Percentiles rank a stretch among this genome's conserved stretches.
Evolutionary conservation across 2,888 invertebrate species (phyloP).

Genomic region (Atrina japonica): DNA sequence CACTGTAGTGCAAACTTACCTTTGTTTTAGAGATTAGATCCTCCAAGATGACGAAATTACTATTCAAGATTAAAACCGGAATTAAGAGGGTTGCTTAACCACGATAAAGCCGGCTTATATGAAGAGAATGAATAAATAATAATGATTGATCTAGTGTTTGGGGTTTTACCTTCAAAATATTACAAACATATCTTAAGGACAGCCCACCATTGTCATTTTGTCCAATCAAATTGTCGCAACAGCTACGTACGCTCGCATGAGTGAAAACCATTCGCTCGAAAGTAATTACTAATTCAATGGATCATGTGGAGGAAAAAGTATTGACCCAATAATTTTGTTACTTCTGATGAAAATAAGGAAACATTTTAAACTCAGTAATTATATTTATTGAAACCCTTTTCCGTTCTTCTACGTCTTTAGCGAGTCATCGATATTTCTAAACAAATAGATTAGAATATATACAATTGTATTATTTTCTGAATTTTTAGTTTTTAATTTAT

Average conservation of each 20-base stretch:
- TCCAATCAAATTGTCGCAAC: conserved; percentile 16
- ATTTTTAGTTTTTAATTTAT: too few relatives aligned
- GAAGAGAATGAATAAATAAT: conserved; percentile 44
- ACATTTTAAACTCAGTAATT: too few relatives aligned
- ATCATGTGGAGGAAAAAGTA: too few relatives aligned
- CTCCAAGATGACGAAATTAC: conserved; percentile 27
- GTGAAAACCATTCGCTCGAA: not conserved
- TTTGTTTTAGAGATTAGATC: conserved; percentile 26
- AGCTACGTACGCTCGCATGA: not conserved
- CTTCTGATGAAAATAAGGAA: too few relatives aligned
- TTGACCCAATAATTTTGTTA: too few relatives aligned
- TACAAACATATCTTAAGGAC: conserved; percentile 5
- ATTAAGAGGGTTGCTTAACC: conserved; percentile 42
- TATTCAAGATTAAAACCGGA: conserved; percentile 34
- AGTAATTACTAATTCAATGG: conserved; percentile 14
- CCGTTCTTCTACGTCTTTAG: too few relatives aligned
- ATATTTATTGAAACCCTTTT: too few relatives aligned
- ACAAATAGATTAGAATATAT: too few relatives aligned
- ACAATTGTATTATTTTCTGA: too few relatives aligned
- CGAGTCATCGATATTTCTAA: too few relatives aligned
- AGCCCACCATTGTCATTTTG: conserved; percentile 5
- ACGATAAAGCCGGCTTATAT: conserved; percentile 46
- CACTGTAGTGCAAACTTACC: conserved; percentile 17
- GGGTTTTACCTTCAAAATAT: conserved; percentile 30
- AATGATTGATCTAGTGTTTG: conserved; percentile 45